Evolutionary conservation across 35 echinoderm and acorn worm species (phyloP).

Genomic region (Ophioderma brevispina): DNA sequence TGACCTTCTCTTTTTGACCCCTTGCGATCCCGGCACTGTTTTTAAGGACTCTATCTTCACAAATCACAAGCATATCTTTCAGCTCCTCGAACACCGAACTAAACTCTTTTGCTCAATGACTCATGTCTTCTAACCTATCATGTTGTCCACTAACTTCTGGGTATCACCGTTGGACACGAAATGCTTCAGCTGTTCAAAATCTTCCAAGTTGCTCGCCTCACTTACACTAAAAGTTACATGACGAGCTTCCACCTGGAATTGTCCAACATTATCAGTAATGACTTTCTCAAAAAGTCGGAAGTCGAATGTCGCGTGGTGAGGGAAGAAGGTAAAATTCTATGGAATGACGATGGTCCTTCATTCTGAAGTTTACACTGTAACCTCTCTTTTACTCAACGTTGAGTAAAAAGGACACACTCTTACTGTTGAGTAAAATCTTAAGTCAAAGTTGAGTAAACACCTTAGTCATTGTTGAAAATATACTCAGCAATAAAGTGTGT

Average conservation of each 20-base stretch:
- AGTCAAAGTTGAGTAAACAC: no score
- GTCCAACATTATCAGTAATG: background rate
- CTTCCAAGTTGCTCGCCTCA: background rate
- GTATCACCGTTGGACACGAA: background rate
- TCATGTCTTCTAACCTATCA: background rate
- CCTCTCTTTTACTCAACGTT: no score
- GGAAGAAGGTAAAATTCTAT: no score
- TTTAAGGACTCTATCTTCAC: background rate
- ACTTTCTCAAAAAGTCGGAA: background rate
- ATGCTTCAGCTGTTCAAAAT: background rate
- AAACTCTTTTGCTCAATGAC: no score
- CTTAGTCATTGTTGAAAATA: no score
- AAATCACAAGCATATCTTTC: background rate
- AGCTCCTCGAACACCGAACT: background rate
- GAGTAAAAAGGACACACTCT: no score
- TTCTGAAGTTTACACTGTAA: no score
- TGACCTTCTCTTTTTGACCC: background rate
- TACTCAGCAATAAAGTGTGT: no score
- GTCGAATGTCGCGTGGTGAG: background rate
- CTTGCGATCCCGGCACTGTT: background rate
- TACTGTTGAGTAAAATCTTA: no score
- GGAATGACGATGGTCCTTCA: no score
- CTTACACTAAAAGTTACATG: background rate
- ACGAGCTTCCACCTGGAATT: background rate
- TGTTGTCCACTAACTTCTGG: background rate